A percentile compares a stretch with the other conserved stretches of the same genome.
Conservation (phyloP, 1,140 invertebrate species). For the Drosophila mauritiana region DNA sequence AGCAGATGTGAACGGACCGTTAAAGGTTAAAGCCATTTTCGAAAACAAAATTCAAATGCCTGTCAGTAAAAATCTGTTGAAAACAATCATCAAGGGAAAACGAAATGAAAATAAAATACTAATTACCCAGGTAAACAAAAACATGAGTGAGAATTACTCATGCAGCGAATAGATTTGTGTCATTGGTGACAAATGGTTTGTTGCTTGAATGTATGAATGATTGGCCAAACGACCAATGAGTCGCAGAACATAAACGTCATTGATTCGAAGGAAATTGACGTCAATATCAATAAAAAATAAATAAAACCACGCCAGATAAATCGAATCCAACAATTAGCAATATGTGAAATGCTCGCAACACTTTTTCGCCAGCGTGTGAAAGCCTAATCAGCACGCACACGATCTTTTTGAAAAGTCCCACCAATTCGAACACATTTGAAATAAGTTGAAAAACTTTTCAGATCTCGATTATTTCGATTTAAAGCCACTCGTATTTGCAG, state of each 20-base stretch:
- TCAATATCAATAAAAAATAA: conserved; percentile 41
- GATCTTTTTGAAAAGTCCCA: conserved; percentile 28
- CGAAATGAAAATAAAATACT: conserved; percentile 19
- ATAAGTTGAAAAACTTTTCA: conserved; percentile 32
- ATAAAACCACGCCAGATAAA: conserved; percentile 30
- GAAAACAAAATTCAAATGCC: conserved; percentile 19
- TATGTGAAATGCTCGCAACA: conserved; percentile 49
- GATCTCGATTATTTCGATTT: conserved; percentile 10
- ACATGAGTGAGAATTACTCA: conserved; percentile 53
- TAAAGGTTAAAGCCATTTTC: conserved; percentile 33
- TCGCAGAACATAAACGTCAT: background rate
- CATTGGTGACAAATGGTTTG: conserved; percentile 47
- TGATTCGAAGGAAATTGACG: conserved; percentile 37
- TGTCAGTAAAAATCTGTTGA: conserved; percentile 62
- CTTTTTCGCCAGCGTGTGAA: conserved; percentile 55
- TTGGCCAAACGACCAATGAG: conserved; percentile 4
- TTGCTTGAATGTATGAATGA: conserved; percentile 34
- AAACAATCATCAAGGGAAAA: conserved; percentile 13
- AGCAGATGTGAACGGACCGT: conserved; percentile 15
- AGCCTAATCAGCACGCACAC: conserved; percentile 53
- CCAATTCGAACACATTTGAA: conserved; percentile 27
- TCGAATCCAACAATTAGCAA: conserved; percentile 58
- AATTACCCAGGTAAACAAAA: conserved; percentile 15
- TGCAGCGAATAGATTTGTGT: conserved; percentile 24
- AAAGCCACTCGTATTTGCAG: conserved; percentile 18